These are phyloP conservation scores for Leguminivora glycinivorella DNA, from an alignment of 1,140 invertebrate genomes.

Conservation along the genomic window DNA sequence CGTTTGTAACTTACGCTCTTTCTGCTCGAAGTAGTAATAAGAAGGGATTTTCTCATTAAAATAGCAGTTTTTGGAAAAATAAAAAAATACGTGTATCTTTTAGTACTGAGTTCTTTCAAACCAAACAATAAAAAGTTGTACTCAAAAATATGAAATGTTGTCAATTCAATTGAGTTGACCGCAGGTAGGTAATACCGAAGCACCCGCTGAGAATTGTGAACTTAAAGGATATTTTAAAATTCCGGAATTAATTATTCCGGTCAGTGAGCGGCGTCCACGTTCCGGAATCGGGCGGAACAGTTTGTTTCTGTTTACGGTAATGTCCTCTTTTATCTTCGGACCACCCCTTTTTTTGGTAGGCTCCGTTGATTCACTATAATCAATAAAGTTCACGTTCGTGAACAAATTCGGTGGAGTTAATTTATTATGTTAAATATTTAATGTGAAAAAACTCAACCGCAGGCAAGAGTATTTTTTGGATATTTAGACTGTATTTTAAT, in stretches of 20 bases:
- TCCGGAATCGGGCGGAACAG: constrained; percentile 4
- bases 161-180: no score
- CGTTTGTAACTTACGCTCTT: no score
- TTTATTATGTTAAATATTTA: not conserved
- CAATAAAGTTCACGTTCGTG: not conserved
- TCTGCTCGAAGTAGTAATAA: no score
- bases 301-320: constrained; percentile 16
- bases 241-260: constrained; percentile 18
- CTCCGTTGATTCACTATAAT: constrained; percentile 8
- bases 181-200: not conserved
- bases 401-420: not conserved
- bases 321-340: constrained; percentile 21
- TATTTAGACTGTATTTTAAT: no score
- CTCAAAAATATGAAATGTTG: no score
- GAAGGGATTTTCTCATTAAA: no score
- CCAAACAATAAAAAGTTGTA: no score
- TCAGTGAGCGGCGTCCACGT: constrained; percentile 5
- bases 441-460: no score
- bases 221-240: not conserved
- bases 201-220: not conserved
- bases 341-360: not conserved
- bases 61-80: no score
- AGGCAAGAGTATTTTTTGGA: no score
- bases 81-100: no score
- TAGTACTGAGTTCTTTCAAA: no score